phyloP scores from a whole-genome alignment of 2,113 vertebrate species.

The Perccottus glenii region DNA sequence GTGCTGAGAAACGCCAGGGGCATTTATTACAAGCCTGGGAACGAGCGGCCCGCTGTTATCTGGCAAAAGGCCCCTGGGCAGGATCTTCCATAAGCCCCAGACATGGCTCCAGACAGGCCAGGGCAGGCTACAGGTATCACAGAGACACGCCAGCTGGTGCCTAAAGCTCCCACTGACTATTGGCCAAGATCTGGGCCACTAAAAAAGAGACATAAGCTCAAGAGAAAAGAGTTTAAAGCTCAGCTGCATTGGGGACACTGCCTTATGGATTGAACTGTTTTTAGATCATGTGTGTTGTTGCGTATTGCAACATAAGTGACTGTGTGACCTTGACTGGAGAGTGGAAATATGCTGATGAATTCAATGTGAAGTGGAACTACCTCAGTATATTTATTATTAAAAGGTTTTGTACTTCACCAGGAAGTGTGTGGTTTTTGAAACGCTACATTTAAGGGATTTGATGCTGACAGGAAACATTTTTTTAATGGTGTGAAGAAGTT shows the following conservation, averaged over 20 bases:
- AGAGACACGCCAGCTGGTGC: conserved; percentile 12
- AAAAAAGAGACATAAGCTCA: background rate
- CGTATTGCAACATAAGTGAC: background rate
- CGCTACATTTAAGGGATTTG: background rate
- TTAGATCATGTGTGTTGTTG: background rate
- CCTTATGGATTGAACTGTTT: background rate
- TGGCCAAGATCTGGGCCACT: conserved; percentile 8
- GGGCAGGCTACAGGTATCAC: conserved; percentile 8
- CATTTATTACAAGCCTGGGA: background rate
- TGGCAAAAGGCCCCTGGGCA: background rate
- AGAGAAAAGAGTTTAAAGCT: background rate
- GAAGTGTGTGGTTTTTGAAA: conserved; percentile 14
- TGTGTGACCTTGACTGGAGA: conserved; percentile 8
- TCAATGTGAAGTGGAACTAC: conserved; percentile 58
- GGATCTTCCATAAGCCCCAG: background rate
- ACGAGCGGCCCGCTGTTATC: background rate
- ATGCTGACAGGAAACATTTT: conserved; percentile 39
- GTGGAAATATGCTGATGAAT: conserved; percentile 4
- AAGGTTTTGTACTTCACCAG: conserved; percentile 28
- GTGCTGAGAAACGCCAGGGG: conserved; percentile 41
- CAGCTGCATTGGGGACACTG: background rate
- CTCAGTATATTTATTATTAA: conserved; percentile 79
- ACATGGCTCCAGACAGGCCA: background rate
- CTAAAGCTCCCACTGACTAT: conserved; percentile 15
- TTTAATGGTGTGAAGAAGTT: conserved; percentile 30